phyloP scores from a whole-genome alignment of 1,140 invertebrate species.

The Potamilus streckersoni region DNA sequence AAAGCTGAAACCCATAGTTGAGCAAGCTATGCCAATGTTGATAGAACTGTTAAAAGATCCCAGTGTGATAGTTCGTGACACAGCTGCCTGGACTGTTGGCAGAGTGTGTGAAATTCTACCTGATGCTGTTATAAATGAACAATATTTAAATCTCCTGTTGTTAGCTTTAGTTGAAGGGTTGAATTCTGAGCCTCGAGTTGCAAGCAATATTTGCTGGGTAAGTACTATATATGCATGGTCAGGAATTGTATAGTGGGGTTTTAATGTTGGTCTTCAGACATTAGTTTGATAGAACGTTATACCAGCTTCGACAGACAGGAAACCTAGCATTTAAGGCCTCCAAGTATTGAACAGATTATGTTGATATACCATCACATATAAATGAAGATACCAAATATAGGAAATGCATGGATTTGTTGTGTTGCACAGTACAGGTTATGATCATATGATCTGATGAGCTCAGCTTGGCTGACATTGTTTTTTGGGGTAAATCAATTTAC shows the following conservation, averaged over 20 bases:
- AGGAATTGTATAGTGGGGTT: background rate
- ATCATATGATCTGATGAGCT: too few relatives aligned
- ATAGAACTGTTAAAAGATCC: slow-evolving; percentile 91
- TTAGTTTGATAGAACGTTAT: too few relatives aligned
- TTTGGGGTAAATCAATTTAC: too few relatives aligned
- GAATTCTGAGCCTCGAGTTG: slow-evolving; percentile 91
- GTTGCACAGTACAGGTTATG: too few relatives aligned
- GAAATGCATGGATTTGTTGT: too few relatives aligned
- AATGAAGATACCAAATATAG: too few relatives aligned
- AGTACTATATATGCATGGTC: slow-evolving; percentile 22
- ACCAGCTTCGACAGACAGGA: too few relatives aligned
- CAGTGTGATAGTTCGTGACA: slow-evolving; percentile 93
- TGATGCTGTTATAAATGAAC: slow-evolving; percentile 93
- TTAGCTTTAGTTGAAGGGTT: slow-evolving; percentile 91
- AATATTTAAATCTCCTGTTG: slow-evolving; percentile 80
- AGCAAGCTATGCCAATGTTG: slow-evolving; percentile 95
- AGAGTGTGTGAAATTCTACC: slow-evolving; percentile 97
- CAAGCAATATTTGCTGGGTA: slow-evolving; percentile 98
- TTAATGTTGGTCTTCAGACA: too few relatives aligned
- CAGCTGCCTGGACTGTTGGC: slow-evolving; percentile 97
- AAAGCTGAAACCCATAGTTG: slow-evolving; percentile 92
- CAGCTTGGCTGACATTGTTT: too few relatives aligned
- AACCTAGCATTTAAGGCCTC: too few relatives aligned
- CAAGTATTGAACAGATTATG: too few relatives aligned
- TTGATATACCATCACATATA: too few relatives aligned